Percentiles rank a stretch among this genome's conserved stretches.
phyloP scores from a whole-genome alignment of 2,888 invertebrate species.

The Drosophila cognata region DNA sequence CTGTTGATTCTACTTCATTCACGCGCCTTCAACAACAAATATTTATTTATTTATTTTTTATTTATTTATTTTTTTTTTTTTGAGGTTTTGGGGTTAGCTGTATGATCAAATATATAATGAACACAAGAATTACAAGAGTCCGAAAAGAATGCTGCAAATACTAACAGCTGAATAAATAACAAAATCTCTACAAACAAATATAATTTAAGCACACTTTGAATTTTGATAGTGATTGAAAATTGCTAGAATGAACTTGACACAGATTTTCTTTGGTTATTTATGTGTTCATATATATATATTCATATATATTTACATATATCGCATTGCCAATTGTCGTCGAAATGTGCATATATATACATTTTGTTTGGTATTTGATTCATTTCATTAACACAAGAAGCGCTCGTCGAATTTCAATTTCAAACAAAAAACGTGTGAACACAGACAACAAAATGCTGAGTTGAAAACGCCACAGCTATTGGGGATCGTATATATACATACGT shows the following conservation, averaged over 20 bases:
- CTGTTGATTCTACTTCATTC: conserved; percentile 39
- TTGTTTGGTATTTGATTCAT: conserved; percentile 24
- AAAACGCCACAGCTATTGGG: conserved; percentile 19
- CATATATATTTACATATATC: background rate
- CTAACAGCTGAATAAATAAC: conserved; percentile 21
- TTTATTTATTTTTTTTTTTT: background rate
- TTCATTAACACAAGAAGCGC: conserved; percentile 50
- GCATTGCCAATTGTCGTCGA: conserved; percentile 28
- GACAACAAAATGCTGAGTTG: conserved; percentile 31
- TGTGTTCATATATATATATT: background rate
- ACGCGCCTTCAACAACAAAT: conserved; percentile 2
- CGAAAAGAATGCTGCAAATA: conserved; percentile 37
- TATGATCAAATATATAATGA: conserved; percentile 46
- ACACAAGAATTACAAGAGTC: background rate
- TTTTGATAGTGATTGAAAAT: conserved; percentile 43
- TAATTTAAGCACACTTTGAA: conserved; percentile 30
- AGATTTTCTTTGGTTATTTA: conserved; percentile 24
- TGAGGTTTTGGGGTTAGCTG: background rate
- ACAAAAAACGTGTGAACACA: conserved; percentile 61
- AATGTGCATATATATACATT: conserved; percentile 16
- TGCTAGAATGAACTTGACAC: conserved; percentile 68
- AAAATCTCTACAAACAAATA: conserved; percentile 16
- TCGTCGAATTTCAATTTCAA: conserved; percentile 62
- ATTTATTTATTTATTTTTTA: background rate
- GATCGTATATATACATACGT: background rate